A percentile compares a stretch with the other conserved stretches of the same genome.
phyloP scores from a whole-genome alignment of 2,113 vertebrate genomes.

The Sinocyclocheilus grahami region DNA sequence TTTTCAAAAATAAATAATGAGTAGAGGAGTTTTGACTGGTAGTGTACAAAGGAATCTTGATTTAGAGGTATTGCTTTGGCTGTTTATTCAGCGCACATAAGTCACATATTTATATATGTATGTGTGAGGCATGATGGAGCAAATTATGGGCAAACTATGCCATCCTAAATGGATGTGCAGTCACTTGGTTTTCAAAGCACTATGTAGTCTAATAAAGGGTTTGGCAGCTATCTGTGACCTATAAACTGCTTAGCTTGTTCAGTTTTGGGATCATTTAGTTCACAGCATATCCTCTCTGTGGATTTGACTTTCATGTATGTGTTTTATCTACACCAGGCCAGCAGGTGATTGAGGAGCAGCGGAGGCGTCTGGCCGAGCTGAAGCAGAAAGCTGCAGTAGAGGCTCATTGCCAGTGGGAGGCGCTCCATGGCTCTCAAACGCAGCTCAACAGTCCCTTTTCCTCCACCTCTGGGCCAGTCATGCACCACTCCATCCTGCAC shows the following conservation, averaged over 20 bases:
- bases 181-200: neutral
- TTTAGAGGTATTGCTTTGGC: constrained; percentile 17
- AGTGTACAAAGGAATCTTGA: neutral
- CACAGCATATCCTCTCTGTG: neutral
- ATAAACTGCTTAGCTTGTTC: neutral
- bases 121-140: constrained; percentile 43
- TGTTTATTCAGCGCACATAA: constrained; percentile 56
- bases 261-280: neutral
- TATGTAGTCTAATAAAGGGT: neutral
- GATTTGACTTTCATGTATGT: neutral
- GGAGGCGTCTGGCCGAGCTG: constrained; percentile 88
- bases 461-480: constrained; percentile 59
- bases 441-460: constrained; percentile 65
- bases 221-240: neutral
- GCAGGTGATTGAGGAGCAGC: constrained; percentile 95
- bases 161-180: constrained; percentile 38
- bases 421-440: constrained; percentile 79
- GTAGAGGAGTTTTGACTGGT: neutral
- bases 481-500: constrained; percentile 92
- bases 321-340: constrained; percentile 78
- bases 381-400: constrained; percentile 91
- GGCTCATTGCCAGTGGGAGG: constrained; percentile 96
- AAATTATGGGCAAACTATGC: constrained; percentile 1
- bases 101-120: constrained; percentile 49
- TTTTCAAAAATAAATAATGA: neutral